Percentiles rank a stretch among this genome's conserved stretches.
Conservation (phyloP, 2,888 invertebrate genomes). For the Helobdella robusta region DNA sequence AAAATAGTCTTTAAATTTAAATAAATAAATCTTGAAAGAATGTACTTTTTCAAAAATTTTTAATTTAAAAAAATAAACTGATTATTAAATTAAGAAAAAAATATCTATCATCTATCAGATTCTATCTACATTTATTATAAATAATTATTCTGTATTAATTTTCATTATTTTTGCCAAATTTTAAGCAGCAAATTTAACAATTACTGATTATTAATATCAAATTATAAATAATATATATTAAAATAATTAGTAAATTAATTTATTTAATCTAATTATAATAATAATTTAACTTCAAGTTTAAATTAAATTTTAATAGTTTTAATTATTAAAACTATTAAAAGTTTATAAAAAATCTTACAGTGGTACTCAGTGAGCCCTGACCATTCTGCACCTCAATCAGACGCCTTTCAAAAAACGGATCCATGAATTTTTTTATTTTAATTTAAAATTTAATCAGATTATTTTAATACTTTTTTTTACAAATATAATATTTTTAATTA, state of each 20-base stretch:
- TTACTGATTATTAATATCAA: background rate
- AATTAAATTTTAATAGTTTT: background rate
- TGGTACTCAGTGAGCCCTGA: background rate
- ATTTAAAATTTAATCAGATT: too few relatives aligned
- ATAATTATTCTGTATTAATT: too few relatives aligned
- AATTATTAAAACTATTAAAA: background rate
- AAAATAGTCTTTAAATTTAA: background rate
- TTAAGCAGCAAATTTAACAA: background rate
- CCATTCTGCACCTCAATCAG: constrained; percentile 26
- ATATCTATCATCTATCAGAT: too few relatives aligned
- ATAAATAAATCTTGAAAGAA: background rate
- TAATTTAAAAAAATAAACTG: background rate
- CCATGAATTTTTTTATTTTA: constrained; percentile 19
- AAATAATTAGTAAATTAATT: background rate
- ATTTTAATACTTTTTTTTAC: too few relatives aligned
- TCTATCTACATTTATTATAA: too few relatives aligned
- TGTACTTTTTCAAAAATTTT: background rate
- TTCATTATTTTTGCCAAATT: too few relatives aligned
- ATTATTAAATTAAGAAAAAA: too few relatives aligned
- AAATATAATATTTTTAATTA: too few relatives aligned
- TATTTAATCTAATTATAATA: background rate
- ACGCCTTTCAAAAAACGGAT: constrained; percentile 26
- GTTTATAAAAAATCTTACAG: background rate
- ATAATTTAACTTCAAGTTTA: background rate
- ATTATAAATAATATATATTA: background rate